Percentiles rank a stretch among this genome's conserved stretches.
Evolutionary conservation across 2,113 vertebrate genomes (phyloP).

Genomic region (Albula goreensis): DNA sequence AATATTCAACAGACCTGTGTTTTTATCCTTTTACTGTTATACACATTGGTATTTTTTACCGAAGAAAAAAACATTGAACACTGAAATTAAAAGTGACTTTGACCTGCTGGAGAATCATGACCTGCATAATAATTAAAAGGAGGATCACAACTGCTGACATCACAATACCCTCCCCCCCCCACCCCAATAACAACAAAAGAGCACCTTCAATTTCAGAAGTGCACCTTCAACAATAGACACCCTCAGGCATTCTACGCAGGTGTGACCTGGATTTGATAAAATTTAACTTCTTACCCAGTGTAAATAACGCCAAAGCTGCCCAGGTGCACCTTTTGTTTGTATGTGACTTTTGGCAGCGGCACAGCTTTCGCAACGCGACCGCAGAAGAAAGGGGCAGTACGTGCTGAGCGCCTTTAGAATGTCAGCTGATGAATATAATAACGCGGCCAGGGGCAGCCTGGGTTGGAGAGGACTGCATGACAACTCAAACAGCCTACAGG

Average conservation of each 20-base stretch:
- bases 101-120: not conserved
- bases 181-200: slow-evolving; percentile 35
- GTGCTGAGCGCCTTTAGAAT: slow-evolving; percentile 43
- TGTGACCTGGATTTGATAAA: slow-evolving; percentile 74
- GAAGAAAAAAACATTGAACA: not conserved
- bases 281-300: slow-evolving; percentile 69
- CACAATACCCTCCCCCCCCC: slow-evolving; percentile 23
- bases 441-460: slow-evolving; percentile 12
- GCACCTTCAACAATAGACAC: slow-evolving; percentile 66
- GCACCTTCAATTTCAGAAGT: slow-evolving; percentile 63
- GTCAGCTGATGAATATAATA: slow-evolving; percentile 49
- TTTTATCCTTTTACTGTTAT: not conserved
- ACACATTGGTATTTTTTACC: not conserved
- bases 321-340: slow-evolving; percentile 74
- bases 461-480: not conserved
- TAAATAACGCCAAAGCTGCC: slow-evolving; percentile 64
- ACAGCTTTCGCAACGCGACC: slow-evolving; percentile 59
- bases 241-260: slow-evolving; percentile 66
- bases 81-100: not conserved
- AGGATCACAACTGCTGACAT: not conserved
- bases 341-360: slow-evolving; percentile 59
- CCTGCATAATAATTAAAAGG: not conserved
- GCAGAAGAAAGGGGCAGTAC: slow-evolving; percentile 41
- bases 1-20: not conserved
- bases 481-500: slow-evolving; percentile 29